phyloP scores from a whole-genome alignment of 2,797 vertebrate genomes.

The Cossypha niveicapilla region DNA sequence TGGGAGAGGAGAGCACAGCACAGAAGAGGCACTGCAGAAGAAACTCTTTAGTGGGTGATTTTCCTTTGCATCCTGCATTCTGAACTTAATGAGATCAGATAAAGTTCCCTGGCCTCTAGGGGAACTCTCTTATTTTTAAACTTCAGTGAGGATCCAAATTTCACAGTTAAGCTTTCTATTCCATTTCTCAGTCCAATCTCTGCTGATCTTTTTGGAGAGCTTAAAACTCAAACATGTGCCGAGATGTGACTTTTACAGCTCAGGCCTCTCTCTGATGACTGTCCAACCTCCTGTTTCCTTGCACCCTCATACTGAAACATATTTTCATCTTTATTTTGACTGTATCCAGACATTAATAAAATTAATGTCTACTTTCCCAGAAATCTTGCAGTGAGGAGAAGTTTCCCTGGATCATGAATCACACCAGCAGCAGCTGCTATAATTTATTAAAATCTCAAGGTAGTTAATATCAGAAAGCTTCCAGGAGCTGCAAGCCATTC shows the following conservation, averaged over 20 bases:
- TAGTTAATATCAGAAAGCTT: constrained; percentile 19
- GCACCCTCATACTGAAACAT: not conserved
- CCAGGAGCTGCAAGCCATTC: not conserved
- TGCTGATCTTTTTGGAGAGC: not conserved
- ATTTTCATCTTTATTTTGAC: constrained; percentile 39
- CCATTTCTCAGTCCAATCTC: not conserved
- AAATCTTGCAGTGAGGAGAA: not conserved
- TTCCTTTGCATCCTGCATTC: not conserved
- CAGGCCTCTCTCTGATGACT: constrained; percentile 1
- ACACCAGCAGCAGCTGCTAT: constrained; percentile 16
- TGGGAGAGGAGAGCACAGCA: not conserved
- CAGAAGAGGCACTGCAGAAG: not conserved
- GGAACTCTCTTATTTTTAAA: not conserved
- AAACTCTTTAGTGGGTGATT: not conserved
- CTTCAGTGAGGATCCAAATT: not conserved
- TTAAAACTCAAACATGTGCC: not conserved
- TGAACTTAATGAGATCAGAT: not conserved
- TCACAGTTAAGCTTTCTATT: constrained; percentile 4
- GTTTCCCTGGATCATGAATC: constrained; percentile 3
- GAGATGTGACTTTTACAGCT: constrained; percentile 18
- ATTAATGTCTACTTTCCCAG: constrained; percentile 26
- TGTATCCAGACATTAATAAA: constrained; percentile 22
- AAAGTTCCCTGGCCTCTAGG: not conserved
- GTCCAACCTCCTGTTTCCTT: not conserved
- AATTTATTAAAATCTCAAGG: constrained; percentile 29